Base-by-base conservation (phyloP, 1,140 invertebrate species). In the Macrobrachium nipponense region DNA sequence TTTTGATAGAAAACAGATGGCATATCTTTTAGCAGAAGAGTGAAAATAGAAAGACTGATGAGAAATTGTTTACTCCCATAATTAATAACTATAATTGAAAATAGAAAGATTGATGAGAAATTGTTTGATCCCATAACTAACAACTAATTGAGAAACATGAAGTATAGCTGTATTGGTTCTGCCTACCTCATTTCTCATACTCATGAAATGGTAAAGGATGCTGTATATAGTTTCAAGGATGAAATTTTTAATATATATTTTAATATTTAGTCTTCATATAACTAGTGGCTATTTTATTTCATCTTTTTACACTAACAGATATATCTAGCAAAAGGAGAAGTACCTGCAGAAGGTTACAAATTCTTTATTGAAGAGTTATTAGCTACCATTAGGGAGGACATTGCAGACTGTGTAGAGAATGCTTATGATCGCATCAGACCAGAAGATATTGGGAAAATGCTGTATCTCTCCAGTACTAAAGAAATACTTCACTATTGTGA, bases 361-460 rank as follows among this genome's bases (percentile, higher is more conserved):
- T 96, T 98, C 89, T 99, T 99, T 91, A 99, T 99, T 92, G 97
- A 99, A 90, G 98, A 98, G 89, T 92, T 99, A 12, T 91, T 99
- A 51, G 96, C 98, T 86, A 99, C 98, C 2, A 97, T 99, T 64
- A 94, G 98, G 80, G 96, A 96, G 90, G 98, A 99, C 92, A 99
- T 99, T 90, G 98, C 96, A 20, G 95, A 95, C 10, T 99, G 98
- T 91, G 95, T 99, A 91, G 98, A 99, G 91, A 98, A 97, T 91
- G 98, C 98, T 0, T 99, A 99, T 91, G 95, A 97, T 81, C 96
- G 95, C 90, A 96, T 99, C 80, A 95, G 96, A 0, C 92, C 96
- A 11, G 94, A 94, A 88, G 97, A 98, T 91, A 97, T 98, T 18
- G 95, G 95, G 0, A 93, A 96, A 89, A 96, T 99, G 93, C 92